A percentile compares a stretch with the other conserved stretches of the same genome.
These are phyloP conservation scores for Papilio machaon DNA, from an alignment of 1,140 invertebrate species.

Conservation along the genomic window DNA sequence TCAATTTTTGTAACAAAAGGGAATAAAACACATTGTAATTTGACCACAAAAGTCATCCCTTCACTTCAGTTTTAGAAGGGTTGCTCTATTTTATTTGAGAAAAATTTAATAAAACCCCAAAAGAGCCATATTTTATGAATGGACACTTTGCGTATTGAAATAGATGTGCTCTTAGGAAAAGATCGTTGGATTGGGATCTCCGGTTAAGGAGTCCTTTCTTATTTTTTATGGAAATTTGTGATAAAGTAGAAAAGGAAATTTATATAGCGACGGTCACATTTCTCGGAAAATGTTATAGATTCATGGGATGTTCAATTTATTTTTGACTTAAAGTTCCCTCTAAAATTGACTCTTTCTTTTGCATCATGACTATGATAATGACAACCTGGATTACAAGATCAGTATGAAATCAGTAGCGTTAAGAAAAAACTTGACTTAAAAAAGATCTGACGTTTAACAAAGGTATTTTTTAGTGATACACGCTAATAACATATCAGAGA, in stretches of 20 bases:
- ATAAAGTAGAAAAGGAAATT: constrained; percentile 49
- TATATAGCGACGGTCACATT: constrained; percentile 36
- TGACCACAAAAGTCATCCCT: constrained; percentile 21
- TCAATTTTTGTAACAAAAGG: not conserved
- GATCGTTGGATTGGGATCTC: constrained; percentile 35
- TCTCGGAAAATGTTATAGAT: constrained; percentile 9
- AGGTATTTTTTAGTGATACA: no score
- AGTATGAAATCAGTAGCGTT: no score
- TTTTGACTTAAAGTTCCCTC: constrained; percentile 1
- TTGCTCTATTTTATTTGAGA: constrained; percentile 37
- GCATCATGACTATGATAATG: no score
- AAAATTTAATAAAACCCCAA: constrained; percentile 38
- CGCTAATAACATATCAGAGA: no score
- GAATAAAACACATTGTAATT: not conserved
- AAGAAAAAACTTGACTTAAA: no score
- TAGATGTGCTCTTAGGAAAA: constrained; percentile 36
- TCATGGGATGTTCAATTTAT: constrained; percentile 13
- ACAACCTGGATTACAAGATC: no score
- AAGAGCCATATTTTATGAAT: constrained; percentile 38
- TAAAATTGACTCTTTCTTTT: not conserved
- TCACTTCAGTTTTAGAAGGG: constrained; percentile 30
- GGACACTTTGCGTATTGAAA: constrained; percentile 38
- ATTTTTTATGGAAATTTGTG: constrained; percentile 32
- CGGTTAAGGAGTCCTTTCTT: constrained; percentile 26
- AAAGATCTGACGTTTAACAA: no score